Evolutionary conservation across 2,888 invertebrate genomes (phyloP), one percentile per base, ranked within the genome.

Genomic region (Eristalis intricaria): DNA sequence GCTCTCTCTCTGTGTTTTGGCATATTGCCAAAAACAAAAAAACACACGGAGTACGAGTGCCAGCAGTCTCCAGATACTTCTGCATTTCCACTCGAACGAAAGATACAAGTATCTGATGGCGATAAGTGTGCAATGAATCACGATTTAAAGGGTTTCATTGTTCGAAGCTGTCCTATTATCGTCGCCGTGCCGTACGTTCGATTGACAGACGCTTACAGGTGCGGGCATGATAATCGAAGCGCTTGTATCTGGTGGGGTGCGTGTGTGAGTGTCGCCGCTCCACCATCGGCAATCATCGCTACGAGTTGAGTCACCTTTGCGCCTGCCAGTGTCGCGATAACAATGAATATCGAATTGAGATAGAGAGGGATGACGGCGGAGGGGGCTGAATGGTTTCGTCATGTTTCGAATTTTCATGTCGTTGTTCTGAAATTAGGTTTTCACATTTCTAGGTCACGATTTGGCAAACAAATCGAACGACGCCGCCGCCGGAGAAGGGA

Each of bases 401-500:
- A 73, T 80, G 66, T 77, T 66, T 63, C 66, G 76, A 83, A 40
- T 83, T 76, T 77, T 77, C 82, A 77, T 77, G 76, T 77, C 76
- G 76, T 61, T 71, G 61, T 56, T 71, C 61, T 56, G 66, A 75
- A 83, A 83, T 73, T 71, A 61, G 61, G 61, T 83, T 71, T 66
- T 11, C 32, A 50, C 66, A 22, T 83, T 80, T 83, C 71, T 77
- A 65, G 76, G 82, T 83, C 82, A 83, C 66, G 76, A 68, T 76
- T 83, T 77, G 26, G 61, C 76, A 77, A 83, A 32, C 64, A 81
- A 64, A 82, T 43, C 13, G 60, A 56, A 4, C 32, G 32, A 10
- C 5, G 32, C 29, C 56, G 73, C 3, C 43, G 29, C 29, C 61
- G 0, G 2, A 26, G 58, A 15, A 22, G 60, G 15, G 19, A 19